Base-by-base conservation (phyloP, 2,797 vertebrate species). In the Chloroceryle inda region DNA sequence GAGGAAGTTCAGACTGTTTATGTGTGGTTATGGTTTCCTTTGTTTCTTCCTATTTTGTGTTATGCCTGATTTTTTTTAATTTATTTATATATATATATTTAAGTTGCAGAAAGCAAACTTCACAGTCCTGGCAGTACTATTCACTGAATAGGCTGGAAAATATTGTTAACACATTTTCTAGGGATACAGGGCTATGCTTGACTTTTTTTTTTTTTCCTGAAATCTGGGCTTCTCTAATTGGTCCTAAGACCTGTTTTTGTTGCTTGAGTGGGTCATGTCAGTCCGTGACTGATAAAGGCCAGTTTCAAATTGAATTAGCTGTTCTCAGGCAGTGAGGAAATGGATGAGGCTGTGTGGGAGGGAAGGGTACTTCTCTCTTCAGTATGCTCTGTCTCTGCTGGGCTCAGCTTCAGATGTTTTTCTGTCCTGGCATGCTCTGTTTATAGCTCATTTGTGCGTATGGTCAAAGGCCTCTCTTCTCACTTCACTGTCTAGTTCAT, bases 11-110 rank as follows among this genome's bases (percentile, higher is more conserved):
- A 29, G 75, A 27, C 27, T 90, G 67, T 87, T 93, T 91, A 56
- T 88, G 71, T 92, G 88, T 96, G 89, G 82, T 92, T 96, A 68
- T 68, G 56, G 94, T 96, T 97, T 97, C 96, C 93, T 96, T 87
- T 95, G 84, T 94, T 96, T 93, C 59, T 81, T 83, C 91, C 84
- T 74, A 21, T 95, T 93, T 97, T 85, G 53, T 31, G 52, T 61
- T 64, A 92, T 47, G 40, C 62, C 33, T 42, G 29, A 22, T 45
- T 45, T 21, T 27, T 6, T 21, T 38, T 26, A 33, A 24, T 7
- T 0, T 9, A 37, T 38, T 38, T 38, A 11, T 38, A 38, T 38
- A 38, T 38, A 38, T 38, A 38, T 44, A 22, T 29, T 20, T 10
- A 56, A 74, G 73, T 74, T 59, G n/a, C 56, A 75, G 77, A 92